These are phyloP conservation scores for Pelosia muscerda DNA, from an alignment of 2,888 invertebrate genomes.

Conservation along the genomic window DNA sequence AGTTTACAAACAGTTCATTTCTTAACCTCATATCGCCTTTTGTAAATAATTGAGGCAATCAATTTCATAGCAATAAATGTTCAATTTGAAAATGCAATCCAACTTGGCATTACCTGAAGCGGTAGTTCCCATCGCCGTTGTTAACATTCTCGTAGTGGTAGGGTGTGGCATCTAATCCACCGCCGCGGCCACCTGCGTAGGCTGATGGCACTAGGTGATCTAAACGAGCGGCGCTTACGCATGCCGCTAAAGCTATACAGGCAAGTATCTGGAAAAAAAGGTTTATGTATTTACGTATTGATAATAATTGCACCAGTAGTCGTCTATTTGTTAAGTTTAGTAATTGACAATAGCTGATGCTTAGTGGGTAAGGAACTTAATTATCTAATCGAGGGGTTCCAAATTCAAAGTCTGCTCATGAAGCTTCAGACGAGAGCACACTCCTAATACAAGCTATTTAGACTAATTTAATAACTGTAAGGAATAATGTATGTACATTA, in stretches of 20 bases:
- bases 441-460: not conserved
- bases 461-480: not conserved
- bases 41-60: slow-evolving; percentile 68
- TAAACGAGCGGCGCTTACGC: slow-evolving; percentile 66
- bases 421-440: not conserved
- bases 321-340: no score
- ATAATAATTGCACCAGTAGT: no score
- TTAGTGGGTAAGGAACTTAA: no score
- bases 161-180: slow-evolving; percentile 72
- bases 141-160: slow-evolving; percentile 88
- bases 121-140: slow-evolving; percentile 89
- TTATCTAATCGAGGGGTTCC: not conserved
- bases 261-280: slow-evolving; percentile 64
- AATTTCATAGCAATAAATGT: slow-evolving; percentile 45
- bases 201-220: slow-evolving; percentile 72
- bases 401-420: not conserved
- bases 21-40: slow-evolving; percentile 26
- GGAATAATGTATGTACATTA: no score
- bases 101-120: slow-evolving; percentile 83
- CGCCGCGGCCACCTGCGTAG: slow-evolving; percentile 60
- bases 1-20: not conserved
- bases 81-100: slow-evolving; percentile 31
- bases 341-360: no score
- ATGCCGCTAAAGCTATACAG: slow-evolving; percentile 57
- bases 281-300: no score